Evolutionary conservation across 2,113 vertebrate genomes (phyloP), one percentile per base, ranked within the genome.

Genomic region (Apteryx owenii): DNA sequence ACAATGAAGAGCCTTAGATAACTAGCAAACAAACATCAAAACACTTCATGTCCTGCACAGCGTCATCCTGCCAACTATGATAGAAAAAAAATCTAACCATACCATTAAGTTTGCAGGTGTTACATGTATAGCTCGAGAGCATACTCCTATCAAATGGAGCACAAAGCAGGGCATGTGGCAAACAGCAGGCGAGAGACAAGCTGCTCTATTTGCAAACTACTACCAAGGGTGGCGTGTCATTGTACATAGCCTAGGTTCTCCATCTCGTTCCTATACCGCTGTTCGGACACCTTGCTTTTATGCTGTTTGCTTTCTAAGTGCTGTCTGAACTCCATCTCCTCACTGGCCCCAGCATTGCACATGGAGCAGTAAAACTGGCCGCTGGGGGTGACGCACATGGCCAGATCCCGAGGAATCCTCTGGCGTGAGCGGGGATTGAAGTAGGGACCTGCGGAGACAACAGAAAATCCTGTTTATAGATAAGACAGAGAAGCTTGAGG

Each of bases 281-380:
- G 98, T 93, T 99, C 99, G 0, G 99, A 99, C 97, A 99, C 99
- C 97, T 99, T 99, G 96, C 99, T 99, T 96, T 99, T 99, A 97
- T 99, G 99, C 91, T 99, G 99, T 87, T 99, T 99, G 98, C 99
- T 99, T 96, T 99, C 99, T 91, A 99, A 98, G 95, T 99, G 99
- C 96, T 99, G 99, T 58, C 99, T 98, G 98, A 99, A 99, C 95
- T 99, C 99, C 42, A 98, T 90, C 97, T 99, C 99, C 97, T 99
- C 99, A 7, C 99, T 98, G 42, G 99, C 99, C 13, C 99, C 99
- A 0, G 98, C 99, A 60, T 99, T 99, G 97, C 99, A 99, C 99
- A 99, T 99, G 84, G 99, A 99, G 97, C 99, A 99, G 98, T 99
- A 99, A 98, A 99, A 99, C 98, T 99, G 99, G 56, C 99, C 99